A percentile compares a stretch with the other conserved stretches of the same genome.
phyloP scores from a whole-genome alignment of 2,113 vertebrate species.

The Etia nguti region DNA sequence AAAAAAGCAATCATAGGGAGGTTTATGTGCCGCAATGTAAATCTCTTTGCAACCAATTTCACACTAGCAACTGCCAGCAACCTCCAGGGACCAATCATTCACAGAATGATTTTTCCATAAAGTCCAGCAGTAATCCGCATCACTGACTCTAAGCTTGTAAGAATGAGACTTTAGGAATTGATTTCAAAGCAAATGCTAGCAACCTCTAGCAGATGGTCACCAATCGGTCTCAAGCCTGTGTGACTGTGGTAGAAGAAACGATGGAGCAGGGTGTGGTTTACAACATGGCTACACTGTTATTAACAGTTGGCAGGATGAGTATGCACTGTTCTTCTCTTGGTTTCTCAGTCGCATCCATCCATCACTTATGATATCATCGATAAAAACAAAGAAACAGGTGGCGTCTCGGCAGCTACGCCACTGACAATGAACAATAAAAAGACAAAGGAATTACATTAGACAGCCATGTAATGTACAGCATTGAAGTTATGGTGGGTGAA shows the following conservation, averaged over 20 bases:
- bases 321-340: neutral
- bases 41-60: neutral
- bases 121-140: too few species aligned
- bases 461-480: neutral
- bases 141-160: neutral
- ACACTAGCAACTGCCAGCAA: neutral
- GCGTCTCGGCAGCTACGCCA: rapidly evolving
- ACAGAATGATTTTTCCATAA: neutral
- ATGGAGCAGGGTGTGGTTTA: neutral
- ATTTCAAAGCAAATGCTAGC: neutral
- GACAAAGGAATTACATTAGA: neutral
- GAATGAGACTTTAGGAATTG: neutral
- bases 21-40: neutral
- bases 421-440: neutral
- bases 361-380: neutral
- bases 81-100: neutral
- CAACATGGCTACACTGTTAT: neutral
- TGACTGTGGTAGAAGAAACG: too few species aligned
- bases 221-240: neutral
- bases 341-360: neutral
- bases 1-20: neutral
- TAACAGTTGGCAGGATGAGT: neutral
- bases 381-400: neutral
- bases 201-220: neutral
- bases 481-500: neutral